phyloP scores from a whole-genome alignment of 2,888 invertebrate genomes.

The Imbricaverruca yamaguchii region DNA sequence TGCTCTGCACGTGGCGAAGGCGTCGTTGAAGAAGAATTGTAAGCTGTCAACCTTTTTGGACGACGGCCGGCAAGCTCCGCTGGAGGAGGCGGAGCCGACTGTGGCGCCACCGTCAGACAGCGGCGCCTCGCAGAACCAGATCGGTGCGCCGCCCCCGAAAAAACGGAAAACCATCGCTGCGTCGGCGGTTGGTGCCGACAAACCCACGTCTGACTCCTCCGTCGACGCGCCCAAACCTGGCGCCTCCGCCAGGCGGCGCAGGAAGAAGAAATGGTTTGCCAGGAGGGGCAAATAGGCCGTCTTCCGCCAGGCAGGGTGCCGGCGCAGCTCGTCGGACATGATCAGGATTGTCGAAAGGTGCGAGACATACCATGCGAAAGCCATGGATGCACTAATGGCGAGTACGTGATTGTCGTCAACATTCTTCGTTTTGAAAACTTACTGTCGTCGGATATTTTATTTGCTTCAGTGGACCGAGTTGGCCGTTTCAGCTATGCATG shows the following conservation, averaged over 20 bases:
- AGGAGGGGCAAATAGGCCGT: not conserved
- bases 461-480: too few species aligned
- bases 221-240: not conserved
- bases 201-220: too few species aligned
- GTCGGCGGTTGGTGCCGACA: not conserved
- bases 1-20: not conserved
- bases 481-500: too few species aligned
- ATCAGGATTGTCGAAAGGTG: too few species aligned
- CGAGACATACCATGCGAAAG: too few species aligned
- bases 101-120: not conserved
- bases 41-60: too few species aligned
- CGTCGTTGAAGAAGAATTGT: not conserved
- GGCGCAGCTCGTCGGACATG: too few species aligned
- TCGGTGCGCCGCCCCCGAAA: not conserved
- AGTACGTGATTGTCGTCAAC: too few species aligned
- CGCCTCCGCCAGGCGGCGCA: not conserved
- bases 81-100: not conserved
- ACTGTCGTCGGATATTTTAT: too few species aligned
- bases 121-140: not conserved
- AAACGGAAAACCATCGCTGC: not conserved
- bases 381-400: too few species aligned
- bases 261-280: constrained; percentile 7
- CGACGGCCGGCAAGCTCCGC: not conserved
- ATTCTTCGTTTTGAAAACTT: too few species aligned
- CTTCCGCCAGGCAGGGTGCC: too few species aligned